These are phyloP conservation scores for Lerema accius DNA, from an alignment of 1,140 invertebrate genomes.

Conservation along the genomic window DNA sequence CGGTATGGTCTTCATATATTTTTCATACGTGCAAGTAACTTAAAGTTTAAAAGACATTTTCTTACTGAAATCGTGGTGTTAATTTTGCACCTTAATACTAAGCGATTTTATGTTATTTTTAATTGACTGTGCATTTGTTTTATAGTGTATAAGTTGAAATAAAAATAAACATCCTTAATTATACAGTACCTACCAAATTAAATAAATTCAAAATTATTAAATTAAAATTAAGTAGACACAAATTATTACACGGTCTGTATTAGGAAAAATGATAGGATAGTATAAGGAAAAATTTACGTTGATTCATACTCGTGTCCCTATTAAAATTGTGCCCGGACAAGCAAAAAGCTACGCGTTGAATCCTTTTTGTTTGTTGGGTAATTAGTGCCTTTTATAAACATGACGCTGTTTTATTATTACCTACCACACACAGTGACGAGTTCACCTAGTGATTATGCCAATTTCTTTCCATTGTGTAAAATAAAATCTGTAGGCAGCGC, in stretches of 20 bases:
- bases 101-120: too few species aligned
- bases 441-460: slow-evolving; percentile 25
- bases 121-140: too few species aligned
- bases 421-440: slow-evolving; percentile 23
- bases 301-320: slow-evolving; percentile 16
- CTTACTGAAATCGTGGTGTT: too few species aligned
- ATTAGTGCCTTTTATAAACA: slow-evolving; percentile 34
- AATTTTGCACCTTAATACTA: too few species aligned
- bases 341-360: slow-evolving; percentile 26
- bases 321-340: slow-evolving; percentile 23
- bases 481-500: slow-evolving; percentile 22
- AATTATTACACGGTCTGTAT: too few species aligned
- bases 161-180: too few species aligned
- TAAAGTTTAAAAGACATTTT: too few species aligned
- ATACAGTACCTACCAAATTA: too few species aligned
- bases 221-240: too few species aligned
- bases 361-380: slow-evolving; percentile 32
- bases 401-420: slow-evolving; percentile 29
- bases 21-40: slow-evolving; percentile 4
- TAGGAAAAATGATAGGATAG: slow-evolving; percentile 8
- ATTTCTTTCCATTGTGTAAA: slow-evolving; percentile 25
- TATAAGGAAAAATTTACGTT: slow-evolving; percentile 6
- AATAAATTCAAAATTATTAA: too few species aligned
- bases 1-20: not conserved
- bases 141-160: too few species aligned